Evolutionary conservation across 2,888 invertebrate species (phyloP).

Genomic region (Drosophila stalkeri): DNA sequence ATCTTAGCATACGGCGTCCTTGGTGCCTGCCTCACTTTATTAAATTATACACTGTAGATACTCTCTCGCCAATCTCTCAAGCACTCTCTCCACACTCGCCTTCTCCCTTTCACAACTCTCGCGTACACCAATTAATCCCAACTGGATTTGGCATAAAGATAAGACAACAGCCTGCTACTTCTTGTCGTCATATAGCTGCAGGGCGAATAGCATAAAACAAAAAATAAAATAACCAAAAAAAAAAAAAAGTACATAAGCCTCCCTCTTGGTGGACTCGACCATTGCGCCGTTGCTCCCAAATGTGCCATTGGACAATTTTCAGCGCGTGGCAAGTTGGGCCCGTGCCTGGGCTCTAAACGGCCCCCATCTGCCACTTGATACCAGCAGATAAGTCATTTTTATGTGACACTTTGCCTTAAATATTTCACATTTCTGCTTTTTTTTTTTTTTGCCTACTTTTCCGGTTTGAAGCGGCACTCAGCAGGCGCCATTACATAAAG

Average conservation of each 20-base stretch:
- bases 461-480: slow-evolving; percentile 16
- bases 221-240: accelerated
- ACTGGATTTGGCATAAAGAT: slow-evolving; percentile 81
- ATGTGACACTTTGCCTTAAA: slow-evolving; percentile 84
- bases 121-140: slow-evolving; percentile 77
- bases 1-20: slow-evolving; percentile 5
- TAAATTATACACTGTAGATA: slow-evolving; percentile 74
- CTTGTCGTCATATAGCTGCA: slow-evolving; percentile 49
- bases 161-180: slow-evolving; percentile 56
- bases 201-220: slow-evolving; percentile 28
- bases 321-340: slow-evolving; percentile 65
- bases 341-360: slow-evolving; percentile 42
- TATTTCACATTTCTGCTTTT: slow-evolving; percentile 79
- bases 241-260: background rate
- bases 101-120: slow-evolving; percentile 34
- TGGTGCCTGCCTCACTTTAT: slow-evolving; percentile 68
- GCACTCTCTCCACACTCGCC: background rate
- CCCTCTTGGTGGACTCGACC: slow-evolving; percentile 12
- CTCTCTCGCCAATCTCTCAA: background rate
- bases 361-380: slow-evolving; percentile 78
- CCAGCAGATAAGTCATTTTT: slow-evolving; percentile 84
- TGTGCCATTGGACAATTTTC: slow-evolving; percentile 73
- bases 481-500: slow-evolving; percentile 58
- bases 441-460: slow-evolving; percentile 21
- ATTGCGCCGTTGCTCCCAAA: slow-evolving; percentile 34